Evolutionary conservation across 2,113 vertebrate species (phyloP).

Genomic region (Hyperoodon ampullatus): DNA sequence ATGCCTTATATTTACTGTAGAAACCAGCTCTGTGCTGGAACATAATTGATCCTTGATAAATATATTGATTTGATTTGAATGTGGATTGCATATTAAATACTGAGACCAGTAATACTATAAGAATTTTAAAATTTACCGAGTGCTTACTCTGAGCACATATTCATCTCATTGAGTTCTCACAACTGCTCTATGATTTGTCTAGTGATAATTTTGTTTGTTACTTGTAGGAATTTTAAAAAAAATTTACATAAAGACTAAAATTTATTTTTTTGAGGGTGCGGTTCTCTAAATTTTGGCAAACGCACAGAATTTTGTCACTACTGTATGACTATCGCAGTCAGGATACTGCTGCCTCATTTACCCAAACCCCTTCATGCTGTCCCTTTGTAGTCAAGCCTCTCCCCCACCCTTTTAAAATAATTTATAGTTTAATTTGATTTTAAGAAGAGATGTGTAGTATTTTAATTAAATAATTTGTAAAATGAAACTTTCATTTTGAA

Average conservation of each 20-base stretch:
- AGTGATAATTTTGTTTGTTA: slow-evolving; percentile 11
- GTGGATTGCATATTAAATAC: slow-evolving; percentile 45
- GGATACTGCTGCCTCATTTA: not conserved
- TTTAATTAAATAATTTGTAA: not conserved
- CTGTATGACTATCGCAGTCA: not conserved
- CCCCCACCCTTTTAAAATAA: not conserved
- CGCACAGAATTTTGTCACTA: not conserved
- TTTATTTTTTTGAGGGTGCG: not conserved
- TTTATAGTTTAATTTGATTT: not conserved
- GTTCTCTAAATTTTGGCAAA: not conserved
- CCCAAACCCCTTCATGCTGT: rapidly evolving
- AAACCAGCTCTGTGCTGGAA: slow-evolving; percentile 12
- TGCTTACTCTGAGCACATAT: not conserved
- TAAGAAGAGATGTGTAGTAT: not conserved
- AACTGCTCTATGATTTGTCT: not conserved
- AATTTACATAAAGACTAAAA: not conserved
- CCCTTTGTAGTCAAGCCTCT: not conserved
- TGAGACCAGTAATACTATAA: not conserved
- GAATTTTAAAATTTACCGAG: too few relatives aligned
- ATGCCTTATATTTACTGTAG: slow-evolving; percentile 23
- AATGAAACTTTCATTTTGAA: slow-evolving; percentile 13
- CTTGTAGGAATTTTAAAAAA: not conserved
- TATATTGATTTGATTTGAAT: slow-evolving; percentile 54
- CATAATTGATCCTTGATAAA: slow-evolving; percentile 51
- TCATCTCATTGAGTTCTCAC: not conserved